A percentile compares a stretch with the other conserved stretches of the same genome.
Evolutionary conservation across 1,140 invertebrate species (phyloP).

Genomic region (Cydia strobilella): DNA sequence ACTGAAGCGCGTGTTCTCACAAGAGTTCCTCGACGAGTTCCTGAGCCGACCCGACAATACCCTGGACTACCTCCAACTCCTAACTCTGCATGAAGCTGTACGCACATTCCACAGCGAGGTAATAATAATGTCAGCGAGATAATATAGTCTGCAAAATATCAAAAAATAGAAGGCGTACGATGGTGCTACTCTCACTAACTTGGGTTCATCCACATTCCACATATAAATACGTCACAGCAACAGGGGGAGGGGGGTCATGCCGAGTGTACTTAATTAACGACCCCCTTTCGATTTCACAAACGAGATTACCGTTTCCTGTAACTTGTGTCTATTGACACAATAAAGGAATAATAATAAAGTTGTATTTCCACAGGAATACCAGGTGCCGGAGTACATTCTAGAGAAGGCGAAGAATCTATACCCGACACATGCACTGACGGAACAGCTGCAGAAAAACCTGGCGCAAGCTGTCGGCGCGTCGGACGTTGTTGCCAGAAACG

Average conservation of each 20-base stretch:
- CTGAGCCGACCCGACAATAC: conserved; percentile 64
- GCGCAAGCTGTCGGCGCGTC: conserved; percentile 52
- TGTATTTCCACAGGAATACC: conserved; percentile 37
- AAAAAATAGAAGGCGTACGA: too few species aligned
- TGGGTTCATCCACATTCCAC: too few species aligned
- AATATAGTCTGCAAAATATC: too few species aligned
- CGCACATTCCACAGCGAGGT: conserved; percentile 75
- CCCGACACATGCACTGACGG: conserved; percentile 47
- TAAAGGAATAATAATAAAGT: not conserved
- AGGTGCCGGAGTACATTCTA: conserved; percentile 48
- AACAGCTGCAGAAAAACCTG: conserved; percentile 49
- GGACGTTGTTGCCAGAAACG: conserved; percentile 50
- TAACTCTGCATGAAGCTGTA: conserved; percentile 81
- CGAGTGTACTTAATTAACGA: too few species aligned
- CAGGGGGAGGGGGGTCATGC: too few species aligned
- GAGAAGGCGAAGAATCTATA: conserved; percentile 46
- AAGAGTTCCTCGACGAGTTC: conserved; percentile 68
- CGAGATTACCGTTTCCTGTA: too few species aligned
- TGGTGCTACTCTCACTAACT: too few species aligned
- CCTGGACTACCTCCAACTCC: conserved; percentile 76
- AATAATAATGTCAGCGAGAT: not conserved
- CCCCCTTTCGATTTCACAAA: too few species aligned
- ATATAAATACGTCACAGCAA: too few species aligned
- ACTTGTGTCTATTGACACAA: too few species aligned
- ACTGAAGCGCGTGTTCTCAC: conserved; percentile 76